A percentile compares a stretch with the other conserved stretches of the same genome.
These are phyloP conservation scores for Halcyon chelicuti DNA, from an alignment of 2,797 vertebrate genomes.

Conservation along the genomic window DNA sequence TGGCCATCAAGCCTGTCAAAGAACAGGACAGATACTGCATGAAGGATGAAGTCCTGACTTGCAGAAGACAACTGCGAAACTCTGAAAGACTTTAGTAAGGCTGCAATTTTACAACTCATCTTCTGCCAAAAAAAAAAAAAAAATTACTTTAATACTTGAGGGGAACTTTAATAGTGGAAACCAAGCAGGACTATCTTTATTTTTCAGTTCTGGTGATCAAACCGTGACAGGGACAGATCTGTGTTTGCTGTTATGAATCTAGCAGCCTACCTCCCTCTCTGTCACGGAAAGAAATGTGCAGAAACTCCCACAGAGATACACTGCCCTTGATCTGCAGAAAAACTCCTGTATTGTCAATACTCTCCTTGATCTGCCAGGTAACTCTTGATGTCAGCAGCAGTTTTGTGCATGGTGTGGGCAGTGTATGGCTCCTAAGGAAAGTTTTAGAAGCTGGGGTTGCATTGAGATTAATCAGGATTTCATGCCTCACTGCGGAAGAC, in stretches of 20 bases:
- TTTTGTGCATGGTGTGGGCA: not conserved
- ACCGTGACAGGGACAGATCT: not conserved
- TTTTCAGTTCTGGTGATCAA: conserved; percentile 11
- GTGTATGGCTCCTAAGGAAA: not conserved
- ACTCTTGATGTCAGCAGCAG: not conserved
- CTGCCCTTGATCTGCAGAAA: conserved; percentile 5
- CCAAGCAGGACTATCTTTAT: not conserved
- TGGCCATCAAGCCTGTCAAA: not conserved
- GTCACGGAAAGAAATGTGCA: not conserved
- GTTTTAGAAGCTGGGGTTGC: not conserved
- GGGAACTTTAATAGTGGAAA: not conserved
- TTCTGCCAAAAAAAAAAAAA: not conserved
- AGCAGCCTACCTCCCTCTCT: not conserved
- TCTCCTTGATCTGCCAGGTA: not conserved
- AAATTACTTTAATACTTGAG: not conserved
- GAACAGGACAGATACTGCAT: not conserved
- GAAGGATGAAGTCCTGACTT: not conserved
- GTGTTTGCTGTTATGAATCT: not conserved
- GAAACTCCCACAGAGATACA: not conserved
- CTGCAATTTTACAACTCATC: not conserved
- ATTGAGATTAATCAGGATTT: conserved; percentile 13
- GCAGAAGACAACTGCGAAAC: not conserved
- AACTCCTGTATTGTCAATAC: not conserved
- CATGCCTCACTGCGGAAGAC: conserved; percentile 11
- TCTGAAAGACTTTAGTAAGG: not conserved